Evolutionary conservation across 2,888 invertebrate species (phyloP), one percentile per base, ranked within the genome.

Genomic region (Caenorhabditis doughertyi): DNA sequence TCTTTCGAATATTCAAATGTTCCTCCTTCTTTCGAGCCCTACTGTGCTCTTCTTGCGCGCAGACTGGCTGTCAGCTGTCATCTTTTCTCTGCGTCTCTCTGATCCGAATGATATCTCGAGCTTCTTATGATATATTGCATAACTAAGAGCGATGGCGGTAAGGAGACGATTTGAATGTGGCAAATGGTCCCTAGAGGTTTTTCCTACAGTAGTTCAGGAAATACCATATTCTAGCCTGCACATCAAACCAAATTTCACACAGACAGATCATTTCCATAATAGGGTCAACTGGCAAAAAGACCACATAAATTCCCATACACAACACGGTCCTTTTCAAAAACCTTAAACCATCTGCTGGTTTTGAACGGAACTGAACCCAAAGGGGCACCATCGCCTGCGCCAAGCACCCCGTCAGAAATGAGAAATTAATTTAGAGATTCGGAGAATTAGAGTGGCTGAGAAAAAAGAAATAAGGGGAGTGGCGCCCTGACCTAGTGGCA

Each of bases 21-120:
- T 25, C 72, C 58, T n/a, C n/a, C n/a, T n/a, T n/a, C n/a, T n/a
- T 13, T 25, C 39, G 64, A 64, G 64, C 73, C 60, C 51, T 56
- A 42, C 73, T 44, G 67, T 27, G 67, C 76, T 76, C 44, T 44
- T 27, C 56, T 47, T 67, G 29, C 42, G 65, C 65, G 74, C 74
- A 74, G 74, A 74, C 76, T 76, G 76, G 67, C 76, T 76, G 76
- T 76, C 76, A 76, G 76, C 76, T 76, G 76, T 76, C 76, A 60
- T 21, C 53, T 47, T 13, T 7, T 47, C 39, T 58, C 49, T 39
- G 16, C 76, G 68, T 68, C 68, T 76, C 68, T 7, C 23, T 29
- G 65, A 58, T 68, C 44, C 5, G 11, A 60, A 51, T 49, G 27
- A 39, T 68, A 3, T 55, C 42, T 76, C 49, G 49, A 60, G 68